A percentile compares a stretch with the other conserved stretches of the same genome.
Evolutionary conservation across 1,140 invertebrate genomes (phyloP).

Genomic region (Glossosoma conforme): DNA sequence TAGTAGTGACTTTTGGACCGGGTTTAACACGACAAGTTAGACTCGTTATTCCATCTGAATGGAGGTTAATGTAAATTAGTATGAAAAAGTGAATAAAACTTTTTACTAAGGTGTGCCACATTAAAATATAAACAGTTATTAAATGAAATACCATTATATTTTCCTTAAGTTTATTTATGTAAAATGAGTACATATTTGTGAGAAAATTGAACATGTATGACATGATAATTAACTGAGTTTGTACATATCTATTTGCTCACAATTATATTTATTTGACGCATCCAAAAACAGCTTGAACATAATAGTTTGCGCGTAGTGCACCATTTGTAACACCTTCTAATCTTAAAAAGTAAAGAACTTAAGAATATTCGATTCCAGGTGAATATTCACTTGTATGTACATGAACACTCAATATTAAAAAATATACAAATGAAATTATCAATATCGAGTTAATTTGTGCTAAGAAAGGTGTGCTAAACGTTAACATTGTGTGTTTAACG

Average conservation of each 20-base stretch:
- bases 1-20: too few species aligned
- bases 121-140: too few species aligned
- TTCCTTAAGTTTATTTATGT: constrained; percentile 30
- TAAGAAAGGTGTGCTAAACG: constrained; percentile 24
- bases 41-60: too few species aligned
- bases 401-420: constrained; percentile 12
- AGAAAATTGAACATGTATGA: constrained; percentile 24
- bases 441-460: constrained; percentile 24
- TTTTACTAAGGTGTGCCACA: too few species aligned
- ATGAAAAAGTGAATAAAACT: too few species aligned
- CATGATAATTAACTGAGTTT: constrained; percentile 21
- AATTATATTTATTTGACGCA: constrained; percentile 14
- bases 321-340: constrained; percentile 6
- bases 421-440: constrained; percentile 13
- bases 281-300: constrained; percentile 16
- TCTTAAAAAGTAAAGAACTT: constrained; percentile 3
- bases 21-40: too few species aligned
- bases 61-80: too few species aligned
- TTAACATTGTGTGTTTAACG: constrained; percentile 28
- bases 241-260: constrained; percentile 22
- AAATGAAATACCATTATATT: too few species aligned
- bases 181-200: constrained; percentile 31
- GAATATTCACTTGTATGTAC: not conserved
- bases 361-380: constrained; percentile 6
- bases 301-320: constrained; percentile 14